A percentile compares a stretch with the other conserved stretches of the same genome.
Conservation (phyloP, 2,797 vertebrate species). For the Fringilla coelebs region DNA sequence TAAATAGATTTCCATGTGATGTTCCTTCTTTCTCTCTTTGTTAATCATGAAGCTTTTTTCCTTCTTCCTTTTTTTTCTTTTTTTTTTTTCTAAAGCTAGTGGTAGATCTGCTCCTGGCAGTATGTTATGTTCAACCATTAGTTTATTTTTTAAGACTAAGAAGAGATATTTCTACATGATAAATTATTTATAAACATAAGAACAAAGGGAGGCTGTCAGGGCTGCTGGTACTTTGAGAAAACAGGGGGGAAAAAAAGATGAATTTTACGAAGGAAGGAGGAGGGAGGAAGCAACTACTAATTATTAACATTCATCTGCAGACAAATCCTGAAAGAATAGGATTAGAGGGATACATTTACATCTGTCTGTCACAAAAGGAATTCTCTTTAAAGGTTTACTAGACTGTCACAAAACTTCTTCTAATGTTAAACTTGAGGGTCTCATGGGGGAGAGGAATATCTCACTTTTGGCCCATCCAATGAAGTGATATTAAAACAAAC, state of each 20-base stretch:
- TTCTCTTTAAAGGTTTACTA: constrained; percentile 78
- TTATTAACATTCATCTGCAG: constrained; percentile 81
- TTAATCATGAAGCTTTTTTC: constrained; percentile 49
- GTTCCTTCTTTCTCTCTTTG: constrained; percentile 59
- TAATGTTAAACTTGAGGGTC: constrained; percentile 62
- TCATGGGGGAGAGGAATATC: not conserved
- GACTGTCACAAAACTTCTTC: constrained; percentile 77
- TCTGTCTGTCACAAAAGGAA: constrained; percentile 78
- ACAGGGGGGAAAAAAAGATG: constrained; percentile 51
- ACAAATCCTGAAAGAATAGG: constrained; percentile 75
- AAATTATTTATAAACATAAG: constrained; percentile 84
- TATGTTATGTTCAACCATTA: constrained; percentile 80
- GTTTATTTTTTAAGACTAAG: constrained; percentile 83
- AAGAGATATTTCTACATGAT: constrained; percentile 79
- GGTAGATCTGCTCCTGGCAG: constrained; percentile 71
- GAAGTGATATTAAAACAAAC: constrained; percentile 5
- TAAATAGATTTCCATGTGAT: constrained; percentile 42
- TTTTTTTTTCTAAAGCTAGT: constrained; percentile 45
- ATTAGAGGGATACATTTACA: constrained; percentile 81
- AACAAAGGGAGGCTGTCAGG: constrained; percentile 80
- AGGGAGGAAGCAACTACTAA: constrained; percentile 74
- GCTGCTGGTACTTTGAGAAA: constrained; percentile 77
- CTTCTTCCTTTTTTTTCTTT: not conserved
- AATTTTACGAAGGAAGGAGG: constrained; percentile 70
- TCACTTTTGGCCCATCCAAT: constrained; percentile 11